phyloP scores from a whole-genome alignment of 2,113 vertebrate genomes.

The Ceratotherium simum region DNA sequence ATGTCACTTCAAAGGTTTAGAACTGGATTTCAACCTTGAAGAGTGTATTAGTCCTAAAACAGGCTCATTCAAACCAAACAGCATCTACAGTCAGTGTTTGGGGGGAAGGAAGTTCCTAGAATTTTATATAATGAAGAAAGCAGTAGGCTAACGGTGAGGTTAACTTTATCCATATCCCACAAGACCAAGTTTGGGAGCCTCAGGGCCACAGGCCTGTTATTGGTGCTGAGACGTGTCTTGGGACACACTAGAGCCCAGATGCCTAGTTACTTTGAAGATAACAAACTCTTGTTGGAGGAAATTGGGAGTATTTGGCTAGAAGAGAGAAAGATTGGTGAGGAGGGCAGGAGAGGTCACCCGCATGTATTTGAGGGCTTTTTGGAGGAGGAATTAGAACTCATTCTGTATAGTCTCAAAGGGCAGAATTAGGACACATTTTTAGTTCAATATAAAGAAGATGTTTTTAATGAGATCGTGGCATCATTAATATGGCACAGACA shows the following conservation, averaged over 20 bases:
- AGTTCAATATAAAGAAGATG: background rate
- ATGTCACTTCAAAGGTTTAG: constrained; percentile 62
- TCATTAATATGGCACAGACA: background rate
- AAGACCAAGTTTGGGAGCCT: background rate
- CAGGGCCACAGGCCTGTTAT: background rate
- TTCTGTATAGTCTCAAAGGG: background rate
- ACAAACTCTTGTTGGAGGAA: background rate
- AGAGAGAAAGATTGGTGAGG: background rate
- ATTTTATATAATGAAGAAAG: background rate
- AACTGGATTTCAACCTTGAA: background rate
- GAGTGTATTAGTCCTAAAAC: background rate
- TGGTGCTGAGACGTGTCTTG: background rate
- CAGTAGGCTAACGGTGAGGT: background rate
- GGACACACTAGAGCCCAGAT: background rate
- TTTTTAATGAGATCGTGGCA: constrained; percentile 17
- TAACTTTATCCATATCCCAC: background rate
- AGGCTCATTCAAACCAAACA: background rate
- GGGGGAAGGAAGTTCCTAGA: background rate
- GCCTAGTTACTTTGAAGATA: background rate
- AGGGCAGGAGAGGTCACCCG: background rate
- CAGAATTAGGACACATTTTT: background rate
- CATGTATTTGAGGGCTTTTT: background rate
- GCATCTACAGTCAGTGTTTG: background rate
- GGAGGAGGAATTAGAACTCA: background rate
- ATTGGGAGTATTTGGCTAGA: background rate